A percentile compares a stretch with the other conserved stretches of the same genome.
These are phyloP conservation scores for Holacanthus passer DNA, from an alignment of 2,113 vertebrate species.

Conservation along the genomic window DNA sequence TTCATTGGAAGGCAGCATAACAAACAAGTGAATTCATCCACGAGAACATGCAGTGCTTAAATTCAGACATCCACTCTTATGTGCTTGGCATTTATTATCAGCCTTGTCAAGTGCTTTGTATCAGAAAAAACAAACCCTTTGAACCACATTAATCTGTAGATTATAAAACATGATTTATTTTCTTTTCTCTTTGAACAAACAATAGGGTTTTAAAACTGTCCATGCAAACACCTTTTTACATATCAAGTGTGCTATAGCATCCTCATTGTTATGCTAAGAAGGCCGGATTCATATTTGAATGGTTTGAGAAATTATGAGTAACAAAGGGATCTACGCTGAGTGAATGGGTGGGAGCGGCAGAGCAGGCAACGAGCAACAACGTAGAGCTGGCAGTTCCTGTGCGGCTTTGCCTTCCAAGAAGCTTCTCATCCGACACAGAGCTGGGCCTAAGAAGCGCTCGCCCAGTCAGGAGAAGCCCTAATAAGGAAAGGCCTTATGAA, in stretches of 20 bases:
- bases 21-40: conserved; percentile 5
- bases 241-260: conserved; percentile 43
- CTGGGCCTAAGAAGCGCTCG: conserved; percentile 72
- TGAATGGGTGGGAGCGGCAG: conserved; percentile 53
- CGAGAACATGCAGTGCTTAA: conserved; percentile 4
- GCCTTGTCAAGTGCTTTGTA: conserved; percentile 14
- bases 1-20: not conserved
- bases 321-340: conserved; percentile 60
- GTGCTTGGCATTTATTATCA: conserved; percentile 26
- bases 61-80: conserved; percentile 10
- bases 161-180: conserved; percentile 9
- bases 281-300: conserved; percentile 57
- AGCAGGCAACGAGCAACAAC: conserved; percentile 49
- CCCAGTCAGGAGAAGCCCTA: conserved; percentile 81
- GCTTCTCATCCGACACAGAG: conserved; percentile 81
- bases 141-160: not conserved
- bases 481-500: conserved; percentile 85
- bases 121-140: not conserved
- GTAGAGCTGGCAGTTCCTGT: conserved; percentile 65
- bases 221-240: conserved; percentile 61
- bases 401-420: conserved; percentile 71
- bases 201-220: conserved; percentile 29
- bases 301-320: conserved; percentile 74
- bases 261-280: conserved; percentile 75
- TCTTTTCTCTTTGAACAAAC: conserved; percentile 6